A percentile compares a stretch with the other conserved stretches of the same genome.
phyloP scores from a whole-genome alignment of 92 coral and sea anemone species.

The Galaxea fascicularis region DNA sequence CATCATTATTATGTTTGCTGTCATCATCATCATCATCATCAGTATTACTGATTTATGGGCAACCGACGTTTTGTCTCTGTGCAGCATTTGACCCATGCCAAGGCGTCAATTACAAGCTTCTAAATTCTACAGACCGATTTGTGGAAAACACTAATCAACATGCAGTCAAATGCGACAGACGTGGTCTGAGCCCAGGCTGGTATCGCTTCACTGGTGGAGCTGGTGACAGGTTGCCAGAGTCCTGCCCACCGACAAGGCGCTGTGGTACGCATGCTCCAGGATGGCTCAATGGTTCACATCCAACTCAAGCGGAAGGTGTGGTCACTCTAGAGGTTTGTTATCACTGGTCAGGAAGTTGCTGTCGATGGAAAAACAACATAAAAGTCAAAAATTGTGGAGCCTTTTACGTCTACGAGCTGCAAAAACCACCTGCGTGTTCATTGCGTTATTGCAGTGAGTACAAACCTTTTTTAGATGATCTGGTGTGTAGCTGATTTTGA shows the following conservation, averaged over 20 bases:
- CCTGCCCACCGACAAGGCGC: not conserved
- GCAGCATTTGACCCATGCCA: not conserved
- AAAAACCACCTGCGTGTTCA: not conserved
- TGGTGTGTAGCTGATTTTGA: too few relatives aligned
- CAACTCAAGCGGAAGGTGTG: not conserved
- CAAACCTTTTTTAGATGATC: too few relatives aligned
- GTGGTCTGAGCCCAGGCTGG: not conserved
- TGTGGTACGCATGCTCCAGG: constrained; percentile 34
- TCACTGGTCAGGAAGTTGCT: constrained; percentile 9
- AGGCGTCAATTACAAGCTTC: not conserved
- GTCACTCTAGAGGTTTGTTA: constrained; percentile 9
- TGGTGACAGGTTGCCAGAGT: not conserved
- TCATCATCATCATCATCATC: too few relatives aligned
- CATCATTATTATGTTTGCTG: too few relatives aligned
- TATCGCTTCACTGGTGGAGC: constrained; percentile 14
- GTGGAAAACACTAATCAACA: not conserved
- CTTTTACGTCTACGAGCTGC: not conserved
- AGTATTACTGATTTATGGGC: too few relatives aligned
- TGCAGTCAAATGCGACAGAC: not conserved
- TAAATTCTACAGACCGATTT: not conserved
- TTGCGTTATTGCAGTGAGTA: constrained; percentile 3
- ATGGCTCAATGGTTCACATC: not conserved
- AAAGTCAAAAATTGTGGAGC: constrained; percentile 25
- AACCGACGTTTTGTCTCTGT: not conserved
- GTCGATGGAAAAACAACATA: constrained; percentile 2